Conservation (phyloP, 2,113 vertebrate species). For the Odobenus rosmarus region DNA sequence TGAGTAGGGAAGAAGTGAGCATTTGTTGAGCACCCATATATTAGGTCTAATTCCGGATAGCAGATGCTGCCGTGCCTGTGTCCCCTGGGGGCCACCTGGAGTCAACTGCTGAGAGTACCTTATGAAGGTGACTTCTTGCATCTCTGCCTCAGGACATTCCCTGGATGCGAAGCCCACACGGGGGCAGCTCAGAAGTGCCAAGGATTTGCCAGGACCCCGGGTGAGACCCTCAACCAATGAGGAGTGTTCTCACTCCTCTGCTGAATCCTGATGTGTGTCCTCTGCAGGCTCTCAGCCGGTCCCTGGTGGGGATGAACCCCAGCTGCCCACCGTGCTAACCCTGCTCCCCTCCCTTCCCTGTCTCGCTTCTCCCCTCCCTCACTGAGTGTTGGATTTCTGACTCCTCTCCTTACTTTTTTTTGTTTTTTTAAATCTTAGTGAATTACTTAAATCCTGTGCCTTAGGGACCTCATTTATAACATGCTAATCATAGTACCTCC, state of each 20-base stretch:
- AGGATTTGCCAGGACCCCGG: not conserved
- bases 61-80: not conserved
- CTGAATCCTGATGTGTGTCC: not conserved
- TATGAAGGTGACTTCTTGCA: not conserved
- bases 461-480: not conserved
- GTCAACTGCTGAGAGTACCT: not conserved
- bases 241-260: not conserved
- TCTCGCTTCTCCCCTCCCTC: not conserved
- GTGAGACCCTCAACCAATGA: not conserved
- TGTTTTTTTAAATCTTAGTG: not conserved
- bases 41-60: not conserved
- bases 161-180: not conserved
- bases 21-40: not conserved
- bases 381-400: not conserved
- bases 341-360: not conserved
- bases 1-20: not conserved
- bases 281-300: not conserved
- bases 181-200: not conserved
- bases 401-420: not conserved
- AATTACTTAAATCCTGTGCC: not conserved
- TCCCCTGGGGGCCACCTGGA: not conserved
- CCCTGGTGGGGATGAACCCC: not conserved
- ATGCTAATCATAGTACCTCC: not conserved
- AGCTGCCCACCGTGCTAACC: not conserved
- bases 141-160: not conserved